Evolutionary conservation across 2,888 invertebrate species (phyloP).

Genomic region (Steromphala cineraria): DNA sequence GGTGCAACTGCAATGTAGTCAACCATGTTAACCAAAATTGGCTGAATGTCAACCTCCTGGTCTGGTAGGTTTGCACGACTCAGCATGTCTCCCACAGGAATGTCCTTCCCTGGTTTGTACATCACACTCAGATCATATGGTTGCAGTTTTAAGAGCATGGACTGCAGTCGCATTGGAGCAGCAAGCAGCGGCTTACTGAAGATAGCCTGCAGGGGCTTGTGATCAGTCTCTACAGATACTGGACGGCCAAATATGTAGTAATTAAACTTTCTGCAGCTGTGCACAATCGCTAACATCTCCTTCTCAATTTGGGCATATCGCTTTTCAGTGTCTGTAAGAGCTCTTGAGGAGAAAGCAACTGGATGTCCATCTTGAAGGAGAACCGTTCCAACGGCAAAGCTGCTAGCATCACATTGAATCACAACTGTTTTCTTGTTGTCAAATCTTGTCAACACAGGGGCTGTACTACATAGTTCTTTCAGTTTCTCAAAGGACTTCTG

Average conservation of each 20-base stretch:
- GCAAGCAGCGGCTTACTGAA: constrained; percentile 4
- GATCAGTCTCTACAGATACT: constrained; percentile 19
- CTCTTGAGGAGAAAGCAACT: no score
- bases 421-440: no score
- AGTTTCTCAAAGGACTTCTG: constrained; percentile 2
- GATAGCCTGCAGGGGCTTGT: constrained; percentile 21
- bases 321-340: no score
- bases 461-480: no score
- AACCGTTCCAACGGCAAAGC: no score
- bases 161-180: constrained; percentile 28
- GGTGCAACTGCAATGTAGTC: constrained; percentile 18
- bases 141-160: constrained; percentile 33
- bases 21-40: constrained; percentile 21
- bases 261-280: no score
- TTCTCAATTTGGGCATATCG: no score
- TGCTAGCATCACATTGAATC: no score
- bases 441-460: no score
- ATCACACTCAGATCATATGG: constrained; percentile 28
- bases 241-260: constrained; percentile 32
- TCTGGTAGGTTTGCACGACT: constrained; percentile 23
- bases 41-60: constrained; percentile 11
- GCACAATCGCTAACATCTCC: no score
- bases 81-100: constrained; percentile 26
- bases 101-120: constrained; percentile 32
- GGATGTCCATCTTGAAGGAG: no score